Base-by-base conservation (phyloP, 1,140 invertebrate genomes). In the Cydia splendana region DNA sequence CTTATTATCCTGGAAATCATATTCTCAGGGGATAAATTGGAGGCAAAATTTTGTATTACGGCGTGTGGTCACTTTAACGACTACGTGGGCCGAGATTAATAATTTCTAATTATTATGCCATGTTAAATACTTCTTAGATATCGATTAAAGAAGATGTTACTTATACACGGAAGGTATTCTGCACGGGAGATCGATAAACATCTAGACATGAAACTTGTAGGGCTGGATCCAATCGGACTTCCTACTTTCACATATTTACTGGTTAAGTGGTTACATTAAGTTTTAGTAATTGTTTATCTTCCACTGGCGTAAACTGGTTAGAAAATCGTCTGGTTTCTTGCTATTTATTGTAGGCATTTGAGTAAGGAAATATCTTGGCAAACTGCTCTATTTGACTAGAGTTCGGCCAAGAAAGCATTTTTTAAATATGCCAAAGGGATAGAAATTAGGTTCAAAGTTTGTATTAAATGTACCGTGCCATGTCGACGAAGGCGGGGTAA, bases 201-300 rank as follows among this genome's bases (percentile, higher is more conserved):
- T 38, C 13, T 38, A 38, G 30, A 18, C 67, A 38, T 38, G n/a
- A 34, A 30, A 67, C 67, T 45, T 10, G 34, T 15, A 71, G 67
- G 67, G 67, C 67, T 38, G 34, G 34, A 18, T 69, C 15, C 30
- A 69, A 13, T 71, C n/a, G 57, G 18, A 71, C 34, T 71, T 67
- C 34, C 67, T 38, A 71, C 67, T 71, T 71, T 71, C 67, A 71
- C 67, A 71, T 38, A 12, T 71, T 38, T 38, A 71, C 67, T 71
- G 13, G 67, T 71, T 45, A 34, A 71, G 38, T 71, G 13, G 67
- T 71, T 71, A 34, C 24, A 38, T 71, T 38, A 71, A 18, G 67
- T 38, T 71, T 20, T 38, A 34, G 67, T 24, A 71, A 71, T 71
- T 71, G 67, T 71, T 48, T 65, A 65, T 65, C 62, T 65, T 65